A percentile compares a stretch with the other conserved stretches of the same genome.
phyloP scores from a whole-genome alignment of 2,888 invertebrate species.

The Pristionchus arcanus region DNA sequence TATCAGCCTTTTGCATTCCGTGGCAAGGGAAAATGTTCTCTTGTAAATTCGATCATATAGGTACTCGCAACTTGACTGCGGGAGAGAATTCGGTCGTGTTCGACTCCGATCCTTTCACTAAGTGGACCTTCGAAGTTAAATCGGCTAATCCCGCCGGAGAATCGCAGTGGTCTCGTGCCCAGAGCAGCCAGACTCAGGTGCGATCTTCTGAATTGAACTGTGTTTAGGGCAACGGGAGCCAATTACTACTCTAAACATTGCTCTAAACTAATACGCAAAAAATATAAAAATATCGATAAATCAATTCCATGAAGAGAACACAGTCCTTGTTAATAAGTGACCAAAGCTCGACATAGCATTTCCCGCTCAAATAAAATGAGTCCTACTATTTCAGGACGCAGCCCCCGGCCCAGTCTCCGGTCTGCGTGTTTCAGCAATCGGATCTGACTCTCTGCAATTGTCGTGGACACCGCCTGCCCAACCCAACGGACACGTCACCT shows the following conservation, averaged over 20 bases:
- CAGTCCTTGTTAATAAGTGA: too few species aligned
- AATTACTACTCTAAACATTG: not conserved
- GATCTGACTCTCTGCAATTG: conserved; percentile 71
- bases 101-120: conserved; percentile 77
- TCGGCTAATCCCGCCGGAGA: conserved; percentile 78
- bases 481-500: conserved; percentile 77
- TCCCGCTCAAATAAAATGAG: not conserved
- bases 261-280: too few species aligned
- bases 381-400: conserved; percentile 57
- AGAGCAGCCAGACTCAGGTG: conserved; percentile 72
- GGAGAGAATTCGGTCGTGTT: conserved; percentile 75
- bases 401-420: conserved; percentile 77
- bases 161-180: conserved; percentile 75
- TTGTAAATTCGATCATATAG: conserved; percentile 39
- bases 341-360: too few species aligned
- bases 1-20: not conserved
- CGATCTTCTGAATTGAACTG: not conserved
- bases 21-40: too few species aligned
- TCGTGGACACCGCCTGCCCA: conserved; percentile 76
- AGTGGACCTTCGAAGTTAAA: conserved; percentile 78
- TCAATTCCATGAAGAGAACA: too few species aligned
- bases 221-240: not conserved
- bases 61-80: conserved; percentile 73
- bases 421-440: conserved; percentile 72
- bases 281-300: too few species aligned